phyloP scores from a whole-genome alignment of 2,888 invertebrate species.

The Emesis furor region DNA sequence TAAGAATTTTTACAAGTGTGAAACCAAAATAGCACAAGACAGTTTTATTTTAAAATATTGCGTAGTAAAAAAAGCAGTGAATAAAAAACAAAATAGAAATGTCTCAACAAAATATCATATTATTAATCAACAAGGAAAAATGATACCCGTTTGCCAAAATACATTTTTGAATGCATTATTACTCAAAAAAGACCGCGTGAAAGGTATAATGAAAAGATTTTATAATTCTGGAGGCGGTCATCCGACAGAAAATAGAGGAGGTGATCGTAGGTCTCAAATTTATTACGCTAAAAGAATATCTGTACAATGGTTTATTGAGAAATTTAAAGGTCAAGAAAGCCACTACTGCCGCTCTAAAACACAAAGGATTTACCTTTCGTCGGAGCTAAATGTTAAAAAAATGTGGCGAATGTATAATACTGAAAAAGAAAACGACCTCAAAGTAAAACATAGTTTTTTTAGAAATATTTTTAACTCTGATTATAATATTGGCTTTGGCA shows the following conservation, averaged over 20 bases:
- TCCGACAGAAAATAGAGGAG: neutral
- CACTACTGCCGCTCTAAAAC: slow-evolving; percentile 20
- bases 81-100: slow-evolving; percentile 17
- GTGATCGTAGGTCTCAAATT: neutral
- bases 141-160: neutral
- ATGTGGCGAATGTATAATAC: slow-evolving; percentile 32
- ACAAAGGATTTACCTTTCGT: neutral
- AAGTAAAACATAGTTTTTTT: slow-evolving; percentile 28
- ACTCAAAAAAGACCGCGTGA: neutral
- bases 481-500: slow-evolving; percentile 29
- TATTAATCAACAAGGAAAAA: too few relatives aligned
- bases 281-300: neutral
- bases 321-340: neutral
- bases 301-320: neutral
- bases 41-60: slow-evolving; percentile 21
- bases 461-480: slow-evolving; percentile 15
- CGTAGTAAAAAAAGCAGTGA: slow-evolving; percentile 17
- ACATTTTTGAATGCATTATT: neutral
- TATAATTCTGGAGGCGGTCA: neutral
- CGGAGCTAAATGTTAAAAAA: slow-evolving; percentile 25
- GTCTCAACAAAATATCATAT: too few relatives aligned
- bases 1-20: too few relatives aligned
- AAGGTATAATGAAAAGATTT: neutral
- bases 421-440: neutral
- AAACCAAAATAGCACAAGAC: neutral